These are phyloP conservation scores for Rhyacophila brunnea DNA, from an alignment of 1,140 invertebrate genomes.

Conservation along the genomic window DNA sequence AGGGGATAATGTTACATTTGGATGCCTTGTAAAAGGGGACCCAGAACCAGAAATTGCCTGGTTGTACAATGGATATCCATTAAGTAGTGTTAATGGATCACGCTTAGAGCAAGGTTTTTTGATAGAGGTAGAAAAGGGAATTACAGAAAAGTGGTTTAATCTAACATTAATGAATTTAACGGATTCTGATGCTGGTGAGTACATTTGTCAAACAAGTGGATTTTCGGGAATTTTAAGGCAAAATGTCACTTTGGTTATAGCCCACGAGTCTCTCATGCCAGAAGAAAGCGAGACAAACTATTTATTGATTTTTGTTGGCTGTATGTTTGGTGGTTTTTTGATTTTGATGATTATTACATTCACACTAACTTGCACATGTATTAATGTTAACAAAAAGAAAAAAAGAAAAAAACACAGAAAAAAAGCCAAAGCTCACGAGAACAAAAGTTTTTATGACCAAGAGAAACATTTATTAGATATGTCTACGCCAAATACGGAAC, in stretches of 20 bases:
- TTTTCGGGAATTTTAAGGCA: slow-evolving; percentile 46
- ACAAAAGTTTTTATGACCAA: slow-evolving; percentile 78
- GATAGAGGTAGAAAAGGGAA: slow-evolving; percentile 9
- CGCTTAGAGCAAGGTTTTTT: slow-evolving; percentile 36
- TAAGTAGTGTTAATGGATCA: slow-evolving; percentile 44
- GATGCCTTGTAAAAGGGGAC: slow-evolving; percentile 77
- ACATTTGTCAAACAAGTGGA: slow-evolving; percentile 51
- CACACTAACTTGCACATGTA: slow-evolving; percentile 41
- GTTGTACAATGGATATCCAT: slow-evolving; percentile 32
- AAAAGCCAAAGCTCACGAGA: slow-evolving; percentile 65
- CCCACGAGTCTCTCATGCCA: slow-evolving; percentile 40
- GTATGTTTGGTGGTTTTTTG: slow-evolving; percentile 49
- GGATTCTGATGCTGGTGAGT: slow-evolving; percentile 50
- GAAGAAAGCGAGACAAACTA: slow-evolving; percentile 47
- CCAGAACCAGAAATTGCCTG: slow-evolving; percentile 81
- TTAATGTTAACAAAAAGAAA: slow-evolving; percentile 47
- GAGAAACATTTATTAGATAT: slow-evolving; percentile 80
- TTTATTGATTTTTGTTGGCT: slow-evolving; percentile 49
- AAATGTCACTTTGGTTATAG: slow-evolving; percentile 49
- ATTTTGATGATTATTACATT: slow-evolving; percentile 27
- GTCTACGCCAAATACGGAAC: slow-evolving; percentile 38
- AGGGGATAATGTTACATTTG: slow-evolving; percentile 75
- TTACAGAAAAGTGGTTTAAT: slow-evolving; percentile 49
- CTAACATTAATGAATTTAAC: slow-evolving; percentile 51
- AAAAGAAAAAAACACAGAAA: slow-evolving; percentile 53